Conservation (phyloP, 2,888 invertebrate genomes). For the Sialis lutaria region DNA sequence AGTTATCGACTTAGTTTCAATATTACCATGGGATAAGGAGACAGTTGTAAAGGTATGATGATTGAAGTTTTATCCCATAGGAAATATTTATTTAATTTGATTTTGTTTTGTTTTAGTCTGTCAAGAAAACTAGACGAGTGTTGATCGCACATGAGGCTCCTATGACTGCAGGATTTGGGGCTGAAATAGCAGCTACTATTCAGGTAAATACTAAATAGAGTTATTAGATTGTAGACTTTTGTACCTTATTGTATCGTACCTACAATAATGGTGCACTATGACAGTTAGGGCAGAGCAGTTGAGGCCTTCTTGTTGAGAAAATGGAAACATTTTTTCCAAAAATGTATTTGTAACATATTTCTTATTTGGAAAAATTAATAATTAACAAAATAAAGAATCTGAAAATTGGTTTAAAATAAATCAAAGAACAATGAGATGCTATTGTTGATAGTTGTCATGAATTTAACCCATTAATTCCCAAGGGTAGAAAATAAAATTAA, state of each 20-base stretch:
- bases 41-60: constrained; percentile 63
- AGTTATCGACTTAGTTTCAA: constrained; percentile 90
- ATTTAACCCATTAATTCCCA: no score
- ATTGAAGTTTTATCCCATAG: neutral
- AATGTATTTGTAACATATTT: neutral
- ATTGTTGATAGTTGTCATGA: no score
- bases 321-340: neutral
- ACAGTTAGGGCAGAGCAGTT: neutral
- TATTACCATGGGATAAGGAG: constrained; percentile 91
- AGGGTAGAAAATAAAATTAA: no score
- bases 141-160: constrained; percentile 94
- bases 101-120: constrained; percentile 50
- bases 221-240: neutral
- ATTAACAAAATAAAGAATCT: no score
- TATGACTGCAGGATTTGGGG: constrained; percentile 85
- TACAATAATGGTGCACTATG: neutral
- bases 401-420: no score
- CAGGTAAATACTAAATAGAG: no score
- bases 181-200: constrained; percentile 84
- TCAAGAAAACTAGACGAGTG: constrained; percentile 82
- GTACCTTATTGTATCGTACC: no score
- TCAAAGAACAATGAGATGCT: no score
- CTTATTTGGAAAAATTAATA: no score
- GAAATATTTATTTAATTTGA: neutral
- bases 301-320: neutral